A percentile compares a stretch with the other conserved stretches of the same genome.
Conservation (phyloP, 2,113 vertebrate genomes). For the Apus apus region DNA sequence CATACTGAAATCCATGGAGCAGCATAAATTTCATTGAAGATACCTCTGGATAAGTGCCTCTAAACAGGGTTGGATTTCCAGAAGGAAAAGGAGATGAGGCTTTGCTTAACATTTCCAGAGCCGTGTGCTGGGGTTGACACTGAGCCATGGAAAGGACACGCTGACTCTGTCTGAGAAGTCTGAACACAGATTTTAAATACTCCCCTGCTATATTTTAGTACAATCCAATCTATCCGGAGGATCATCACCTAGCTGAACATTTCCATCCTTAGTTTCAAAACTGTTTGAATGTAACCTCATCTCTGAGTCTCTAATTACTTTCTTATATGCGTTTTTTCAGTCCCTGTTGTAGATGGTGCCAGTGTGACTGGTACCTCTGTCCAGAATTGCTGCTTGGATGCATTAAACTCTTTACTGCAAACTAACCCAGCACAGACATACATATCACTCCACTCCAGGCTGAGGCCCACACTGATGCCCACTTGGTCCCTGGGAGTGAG, state of each 20-base stretch:
- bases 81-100: neutral
- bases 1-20: neutral
- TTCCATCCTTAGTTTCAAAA: neutral
- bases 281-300: neutral
- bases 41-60: neutral
- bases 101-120: neutral
- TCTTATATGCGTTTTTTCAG: neutral
- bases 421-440: neutral
- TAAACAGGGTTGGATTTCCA: neutral
- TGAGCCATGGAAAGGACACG: neutral
- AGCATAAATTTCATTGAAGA: neutral
- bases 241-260: neutral
- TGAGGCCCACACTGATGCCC: neutral
- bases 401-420: constrained; percentile 17
- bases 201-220: neutral
- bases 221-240: neutral
- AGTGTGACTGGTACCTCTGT: neutral
- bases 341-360: neutral
- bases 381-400: neutral
- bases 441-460: neutral
- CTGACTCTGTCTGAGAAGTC: neutral
- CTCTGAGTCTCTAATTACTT: neutral
- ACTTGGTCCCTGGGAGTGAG: neutral
- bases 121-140: neutral
- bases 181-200: neutral